Percentiles rank a stretch among this genome's conserved stretches.
Evolutionary conservation across 2,888 invertebrate genomes (phyloP).

Genomic region (Odiellus spinosus): DNA sequence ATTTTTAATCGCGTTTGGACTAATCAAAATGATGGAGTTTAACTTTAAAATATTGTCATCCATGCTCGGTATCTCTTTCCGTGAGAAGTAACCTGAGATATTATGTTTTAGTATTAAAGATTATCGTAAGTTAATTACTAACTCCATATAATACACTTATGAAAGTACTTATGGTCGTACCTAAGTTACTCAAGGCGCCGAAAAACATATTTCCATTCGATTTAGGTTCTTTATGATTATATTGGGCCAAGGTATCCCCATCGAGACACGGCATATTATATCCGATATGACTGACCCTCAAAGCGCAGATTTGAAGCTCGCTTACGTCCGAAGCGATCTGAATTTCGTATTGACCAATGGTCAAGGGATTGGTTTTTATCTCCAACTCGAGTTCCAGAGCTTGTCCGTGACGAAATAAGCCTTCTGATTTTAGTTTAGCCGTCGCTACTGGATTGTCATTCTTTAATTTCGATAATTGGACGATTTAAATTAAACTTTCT

Average conservation of each 20-base stretch:
- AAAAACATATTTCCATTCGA: constrained; percentile 14
- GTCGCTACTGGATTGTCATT: too few relatives aligned
- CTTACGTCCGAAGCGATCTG: constrained; percentile 12
- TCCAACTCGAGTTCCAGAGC: constrained; percentile 14
- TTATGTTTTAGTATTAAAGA: too few relatives aligned
- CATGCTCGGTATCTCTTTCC: not conserved
- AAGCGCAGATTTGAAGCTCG: constrained; percentile 18
- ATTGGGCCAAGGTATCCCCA: constrained; percentile 2
- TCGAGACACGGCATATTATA: constrained; percentile 19
- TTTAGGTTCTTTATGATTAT: constrained; percentile 15
- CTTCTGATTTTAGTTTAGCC: not conserved
- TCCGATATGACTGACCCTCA: constrained; percentile 18
- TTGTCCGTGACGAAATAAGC: constrained; percentile 14
- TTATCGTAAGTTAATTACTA: too few relatives aligned
- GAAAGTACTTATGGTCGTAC: too few relatives aligned
- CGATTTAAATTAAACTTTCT: too few relatives aligned
- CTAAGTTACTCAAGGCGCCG: constrained; percentile 17
- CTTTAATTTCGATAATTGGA: too few relatives aligned
- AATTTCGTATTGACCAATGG: constrained; percentile 14
- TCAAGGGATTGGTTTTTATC: constrained; percentile 16
- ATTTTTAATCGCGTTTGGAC: not conserved
- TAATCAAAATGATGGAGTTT: not conserved
- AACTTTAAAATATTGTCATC: not conserved
- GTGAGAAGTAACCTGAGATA: too few relatives aligned
- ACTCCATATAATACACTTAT: too few relatives aligned